Base-by-base conservation (phyloP, 2,797 vertebrate species). In the Muscicapa comitata region DNA sequence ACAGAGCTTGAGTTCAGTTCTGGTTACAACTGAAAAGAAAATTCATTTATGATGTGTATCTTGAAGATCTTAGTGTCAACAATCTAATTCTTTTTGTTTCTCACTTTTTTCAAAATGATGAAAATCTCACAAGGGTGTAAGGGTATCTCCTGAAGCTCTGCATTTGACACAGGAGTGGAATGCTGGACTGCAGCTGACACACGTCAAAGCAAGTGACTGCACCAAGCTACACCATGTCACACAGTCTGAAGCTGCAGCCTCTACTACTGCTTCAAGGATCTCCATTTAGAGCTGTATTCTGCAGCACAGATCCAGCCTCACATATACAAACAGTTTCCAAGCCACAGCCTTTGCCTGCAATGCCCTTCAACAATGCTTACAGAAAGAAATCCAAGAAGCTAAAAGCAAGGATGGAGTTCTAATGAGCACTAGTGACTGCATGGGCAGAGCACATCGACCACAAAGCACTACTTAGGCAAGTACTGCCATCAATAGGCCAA, bases 401-500 rank as follows among this genome's bases (percentile, higher is more conserved):
- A 68, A 65, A 89, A 91, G 45, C n/a, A 84, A 90, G 43, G 53
- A 51, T 47, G 8, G 25, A 73, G 58, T 51, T 87, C 19, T 51
- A 31, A 70, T 12, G 28, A 89, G 51, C 33, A 10, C n/a, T 16
- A 66, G 18, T 23, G 38, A 57, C 55, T 50, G 42, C 61, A 53
- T 0, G 12, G 47, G 55, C 53, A 84, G 48, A 61, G 53, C 8
- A 13, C 9, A 7, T n/a, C 11, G 71, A 66, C 23, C 90, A 58
- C 63, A 43, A 68, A 72, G 70, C 21, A 21, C 35, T 87, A 25
- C 58, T 82, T 58, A 47, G 72, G 67, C 81, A 75, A 65, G 71
- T 18, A 90, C 78, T 91, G 94, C 85, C 92, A 79, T 87, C 92
- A 79, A 70, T 35, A 90, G 88, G 85, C 72, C 72, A 79, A 2